phyloP scores from a whole-genome alignment of 2,113 vertebrate species.

The Paratilapia polleni region DNA sequence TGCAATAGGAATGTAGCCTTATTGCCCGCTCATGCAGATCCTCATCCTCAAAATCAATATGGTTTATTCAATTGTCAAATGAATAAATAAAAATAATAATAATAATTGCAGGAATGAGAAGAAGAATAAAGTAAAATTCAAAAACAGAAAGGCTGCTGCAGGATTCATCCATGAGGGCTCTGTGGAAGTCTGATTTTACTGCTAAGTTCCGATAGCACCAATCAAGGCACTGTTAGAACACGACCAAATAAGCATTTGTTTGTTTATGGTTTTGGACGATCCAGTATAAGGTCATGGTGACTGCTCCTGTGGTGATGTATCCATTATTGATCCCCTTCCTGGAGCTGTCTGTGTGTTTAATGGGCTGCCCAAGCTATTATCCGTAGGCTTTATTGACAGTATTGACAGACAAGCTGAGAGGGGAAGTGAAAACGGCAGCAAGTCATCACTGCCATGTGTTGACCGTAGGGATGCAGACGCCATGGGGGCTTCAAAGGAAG shows the following conservation, averaged over 20 bases:
- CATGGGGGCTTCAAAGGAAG: conserved; percentile 39
- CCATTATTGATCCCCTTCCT: conserved; percentile 74
- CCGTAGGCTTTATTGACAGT: conserved; percentile 74
- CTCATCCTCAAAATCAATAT: conserved; percentile 11
- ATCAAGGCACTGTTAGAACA: not conserved
- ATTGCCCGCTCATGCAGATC: not conserved
- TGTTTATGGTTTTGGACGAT: conserved; percentile 50
- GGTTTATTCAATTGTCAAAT: not conserved
- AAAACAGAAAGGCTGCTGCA: not conserved
- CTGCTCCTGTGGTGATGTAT: conserved; percentile 69
- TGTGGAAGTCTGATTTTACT: not conserved
- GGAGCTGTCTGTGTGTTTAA: conserved; percentile 74
- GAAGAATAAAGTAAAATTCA: not conserved
- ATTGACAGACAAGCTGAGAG: conserved; percentile 70
- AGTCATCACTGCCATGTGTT: conserved; percentile 55
- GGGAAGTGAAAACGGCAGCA: conserved; percentile 72
- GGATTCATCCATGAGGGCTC: not conserved
- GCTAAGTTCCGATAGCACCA: not conserved
- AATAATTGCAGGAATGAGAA: not conserved
- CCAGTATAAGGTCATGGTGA: conserved; percentile 61
- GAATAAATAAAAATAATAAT: not conserved
- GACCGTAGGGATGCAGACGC: conserved; percentile 50
- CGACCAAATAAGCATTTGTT: conserved; percentile 46
- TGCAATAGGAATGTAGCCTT: not conserved
- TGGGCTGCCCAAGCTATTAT: conserved; percentile 75